Evolutionary conservation across 2,113 vertebrate species (phyloP), one percentile per base, ranked within the genome.

Genomic region (Uropsilus gracilis): DNA sequence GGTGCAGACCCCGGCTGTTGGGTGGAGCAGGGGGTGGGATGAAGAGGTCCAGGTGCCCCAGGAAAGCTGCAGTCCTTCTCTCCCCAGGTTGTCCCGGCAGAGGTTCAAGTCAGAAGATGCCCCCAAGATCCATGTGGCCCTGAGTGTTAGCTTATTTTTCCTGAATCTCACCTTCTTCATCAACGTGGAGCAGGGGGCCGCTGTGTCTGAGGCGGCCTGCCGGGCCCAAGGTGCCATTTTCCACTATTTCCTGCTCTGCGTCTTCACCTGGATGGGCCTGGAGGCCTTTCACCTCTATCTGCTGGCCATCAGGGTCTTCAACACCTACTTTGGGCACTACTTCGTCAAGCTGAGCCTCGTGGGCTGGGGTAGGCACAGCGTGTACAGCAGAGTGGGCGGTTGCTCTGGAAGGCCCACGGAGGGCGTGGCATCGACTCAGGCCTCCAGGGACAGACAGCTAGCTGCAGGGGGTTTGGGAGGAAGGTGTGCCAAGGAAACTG

Each of bases 271-370:
- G 99, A 99, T 94, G 13, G 98, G 89, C 0, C 97, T 98, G 42
- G 98, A 99, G 86, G 99, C 98, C 86, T 98, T 98, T 39, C 99
- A 99, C 92, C 97, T 99, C 91, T 99, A 98, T 90, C 95, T 99
- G 24, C 98, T 99, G 26, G 82, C 98, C 2, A 46, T 98, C 96
- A 97, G 59, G 55, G 96, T 97, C 93, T 98, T 98, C 1, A 96
- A 96, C 66, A 97, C 94, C 92, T 97, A 98, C 69, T 97, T 99
- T 39, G 57, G 42, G 0, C 97, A 61, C 91, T 99, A 99, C 94
- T 42, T 99, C 44, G 87, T 90, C 17, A 99, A 99, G 98, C 89
- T 99, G 46, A 97, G 97, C 83, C 64, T 99, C 12, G 1, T 93
- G 0, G 98, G 98, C 86, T 99, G 99, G 99, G 97, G 99, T 99